A percentile compares a stretch with the other conserved stretches of the same genome.
Conservation (phyloP, 1,140 invertebrate genomes). For the Hestina assimilis region DNA sequence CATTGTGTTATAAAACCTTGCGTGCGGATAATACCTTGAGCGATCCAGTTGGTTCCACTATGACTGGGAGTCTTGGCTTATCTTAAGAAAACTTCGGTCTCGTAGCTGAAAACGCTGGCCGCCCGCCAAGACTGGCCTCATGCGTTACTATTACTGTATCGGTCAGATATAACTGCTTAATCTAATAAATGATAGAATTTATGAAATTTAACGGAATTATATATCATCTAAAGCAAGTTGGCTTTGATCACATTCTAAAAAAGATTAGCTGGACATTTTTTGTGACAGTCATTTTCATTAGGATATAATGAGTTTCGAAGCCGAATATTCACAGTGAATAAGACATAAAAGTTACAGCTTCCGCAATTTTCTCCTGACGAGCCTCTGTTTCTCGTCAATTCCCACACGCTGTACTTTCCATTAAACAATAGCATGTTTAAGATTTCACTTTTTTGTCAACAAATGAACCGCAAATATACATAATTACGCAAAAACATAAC, state of each 20-base stretch:
- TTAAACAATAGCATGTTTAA: conserved; percentile 61
- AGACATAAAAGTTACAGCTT: conserved; percentile 30
- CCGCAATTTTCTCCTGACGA: conserved; percentile 49
- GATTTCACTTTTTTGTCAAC: conserved; percentile 74
- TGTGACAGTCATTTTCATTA: background rate
- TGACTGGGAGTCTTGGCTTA: conserved; percentile 47
- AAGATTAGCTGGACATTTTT: no score
- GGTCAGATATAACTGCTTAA: conserved; percentile 2
- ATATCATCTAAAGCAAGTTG: no score
- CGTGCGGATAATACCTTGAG: conserved; percentile 40
- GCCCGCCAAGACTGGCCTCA: conserved; percentile 48
- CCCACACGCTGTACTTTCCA: conserved; percentile 68
- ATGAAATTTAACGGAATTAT: no score
- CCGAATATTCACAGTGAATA: conserved; percentile 9
- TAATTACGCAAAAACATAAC: conserved; percentile 48
- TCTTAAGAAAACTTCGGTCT: conserved; percentile 57
- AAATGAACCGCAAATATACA: conserved; percentile 33
- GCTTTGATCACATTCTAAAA: no score
- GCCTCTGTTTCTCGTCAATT: conserved; percentile 27
- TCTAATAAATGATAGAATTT: background rate
- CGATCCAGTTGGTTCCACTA: conserved; percentile 34
- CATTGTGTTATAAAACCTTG: conserved; percentile 21
- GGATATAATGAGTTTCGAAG: background rate
- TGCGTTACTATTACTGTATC: conserved; percentile 22
- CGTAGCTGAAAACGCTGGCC: conserved; percentile 54